Evolutionary conservation across 2,888 invertebrate species (phyloP).

Genomic region (Saturnia pavonia): DNA sequence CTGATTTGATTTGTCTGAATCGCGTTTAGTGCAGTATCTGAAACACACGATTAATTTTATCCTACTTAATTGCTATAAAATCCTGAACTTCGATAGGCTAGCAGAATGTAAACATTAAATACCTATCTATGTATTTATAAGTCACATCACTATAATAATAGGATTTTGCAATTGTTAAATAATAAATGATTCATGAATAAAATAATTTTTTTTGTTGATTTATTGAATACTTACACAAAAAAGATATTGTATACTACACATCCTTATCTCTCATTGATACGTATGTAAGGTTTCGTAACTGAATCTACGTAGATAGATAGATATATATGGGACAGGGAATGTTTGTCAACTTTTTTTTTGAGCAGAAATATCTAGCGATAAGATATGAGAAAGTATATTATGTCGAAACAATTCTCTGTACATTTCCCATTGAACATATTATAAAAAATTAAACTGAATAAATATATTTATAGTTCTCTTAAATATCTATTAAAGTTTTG

Average conservation of each 20-base stretch:
- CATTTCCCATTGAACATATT: neutral
- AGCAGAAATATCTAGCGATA: neutral
- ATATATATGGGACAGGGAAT: neutral
- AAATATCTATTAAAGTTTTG: too few relatives aligned
- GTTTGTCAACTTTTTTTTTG: conserved; percentile 1
- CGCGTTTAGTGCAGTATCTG: too few relatives aligned
- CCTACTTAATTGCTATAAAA: too few relatives aligned
- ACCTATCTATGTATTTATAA: too few relatives aligned
- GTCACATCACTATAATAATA: too few relatives aligned
- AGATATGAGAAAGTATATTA: neutral
- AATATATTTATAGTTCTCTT: too few relatives aligned
- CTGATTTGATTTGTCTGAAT: too few relatives aligned
- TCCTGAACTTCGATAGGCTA: too few relatives aligned
- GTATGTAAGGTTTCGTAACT: conserved; percentile 8
- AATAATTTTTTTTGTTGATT: neutral
- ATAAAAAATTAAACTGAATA: too few relatives aligned
- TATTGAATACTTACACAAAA: neutral
- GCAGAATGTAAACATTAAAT: too few relatives aligned
- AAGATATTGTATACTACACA: neutral
- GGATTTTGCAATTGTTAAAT: neutral
- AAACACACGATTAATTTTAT: too few relatives aligned
- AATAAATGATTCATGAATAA: neutral
- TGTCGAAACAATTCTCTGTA: neutral
- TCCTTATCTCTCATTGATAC: conserved; percentile 13
- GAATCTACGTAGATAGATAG: neutral